Percentiles rank a stretch among this genome's conserved stretches.
phyloP scores from a whole-genome alignment of 2,888 invertebrate species.

The Dolichopus griseipennis region DNA sequence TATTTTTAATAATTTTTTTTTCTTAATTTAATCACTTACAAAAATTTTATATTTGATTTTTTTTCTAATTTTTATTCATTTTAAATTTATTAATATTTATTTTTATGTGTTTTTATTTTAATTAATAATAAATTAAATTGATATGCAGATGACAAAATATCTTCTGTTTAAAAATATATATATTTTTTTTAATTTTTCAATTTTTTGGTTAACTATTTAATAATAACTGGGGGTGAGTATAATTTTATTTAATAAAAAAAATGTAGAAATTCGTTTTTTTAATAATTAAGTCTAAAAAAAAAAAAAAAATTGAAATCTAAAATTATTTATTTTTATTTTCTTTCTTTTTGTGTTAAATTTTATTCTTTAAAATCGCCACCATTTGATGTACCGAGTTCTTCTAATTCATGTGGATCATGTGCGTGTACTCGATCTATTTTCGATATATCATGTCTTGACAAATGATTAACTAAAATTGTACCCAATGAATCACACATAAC shows the following conservation, averaged over 20 bases:
- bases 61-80: not conserved
- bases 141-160: not conserved
- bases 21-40: slow-evolving; percentile 2
- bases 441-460: slow-evolving; percentile 66
- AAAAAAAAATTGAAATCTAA: not conserved
- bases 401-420: slow-evolving; percentile 54
- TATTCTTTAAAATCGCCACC: slow-evolving; percentile 42
- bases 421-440: slow-evolving; percentile 43
- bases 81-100: not conserved
- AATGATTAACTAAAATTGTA: slow-evolving; percentile 79
- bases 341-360: slow-evolving; percentile 16
- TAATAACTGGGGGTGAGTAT: not conserved
- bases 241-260: not conserved
- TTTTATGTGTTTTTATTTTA: not conserved
- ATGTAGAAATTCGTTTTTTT: not conserved
- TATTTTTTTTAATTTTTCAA: not conserved
- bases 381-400: slow-evolving; percentile 48
- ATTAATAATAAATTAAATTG: slow-evolving; percentile 1
- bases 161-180: not conserved
- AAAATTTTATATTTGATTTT: not conserved
- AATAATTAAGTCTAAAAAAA: not conserved
- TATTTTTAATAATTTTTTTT: not conserved
- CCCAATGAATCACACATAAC: slow-evolving; percentile 94
- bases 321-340: not conserved
- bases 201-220: not conserved